Percentiles rank a stretch among this genome's conserved stretches.
Conservation (phyloP, 2,888 invertebrate species). For the Cryptophagus acutangulus region DNA sequence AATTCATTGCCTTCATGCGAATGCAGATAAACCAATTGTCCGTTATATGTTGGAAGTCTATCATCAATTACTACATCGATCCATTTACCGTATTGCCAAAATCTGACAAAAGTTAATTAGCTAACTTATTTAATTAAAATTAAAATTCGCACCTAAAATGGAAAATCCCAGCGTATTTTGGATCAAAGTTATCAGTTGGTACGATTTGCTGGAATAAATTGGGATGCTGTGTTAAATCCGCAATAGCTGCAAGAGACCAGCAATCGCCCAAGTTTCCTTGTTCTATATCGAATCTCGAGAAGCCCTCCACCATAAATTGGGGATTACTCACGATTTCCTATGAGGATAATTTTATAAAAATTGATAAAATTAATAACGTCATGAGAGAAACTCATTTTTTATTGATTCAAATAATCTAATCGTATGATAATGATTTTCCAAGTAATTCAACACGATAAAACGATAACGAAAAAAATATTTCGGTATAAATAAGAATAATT, state of each 20-base stretch:
- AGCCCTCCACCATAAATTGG: constrained; percentile 85
- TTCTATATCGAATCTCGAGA: constrained; percentile 92
- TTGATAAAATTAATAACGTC: too few species aligned
- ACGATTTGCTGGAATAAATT: constrained; percentile 69
- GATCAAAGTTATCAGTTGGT: constrained; percentile 70
- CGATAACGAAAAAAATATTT: too few species aligned
- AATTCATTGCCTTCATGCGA: constrained; percentile 83
- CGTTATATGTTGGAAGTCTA: constrained; percentile 75
- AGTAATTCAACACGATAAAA: not conserved
- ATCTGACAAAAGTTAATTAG: constrained; percentile 47
- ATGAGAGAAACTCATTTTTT: too few species aligned
- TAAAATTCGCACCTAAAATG: constrained; percentile 69
- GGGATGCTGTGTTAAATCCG: constrained; percentile 77
- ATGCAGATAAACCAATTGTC: constrained; percentile 76
- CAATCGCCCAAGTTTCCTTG: constrained; percentile 97
- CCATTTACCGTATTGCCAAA: constrained; percentile 93
- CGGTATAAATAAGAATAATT: too few species aligned
- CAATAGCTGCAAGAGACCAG: constrained; percentile 91
- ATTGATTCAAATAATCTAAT: too few species aligned
- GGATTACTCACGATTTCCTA: constrained; percentile 83
- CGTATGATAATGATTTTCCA: not conserved
- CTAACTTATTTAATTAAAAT: constrained; percentile 13
- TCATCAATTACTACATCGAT: constrained; percentile 91
- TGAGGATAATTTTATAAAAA: constrained; percentile 24
- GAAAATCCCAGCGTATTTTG: constrained; percentile 90